A percentile compares a stretch with the other conserved stretches of the same genome.
Conservation (phyloP, 2,888 invertebrate genomes). For the Ephialtes manifestator region DNA sequence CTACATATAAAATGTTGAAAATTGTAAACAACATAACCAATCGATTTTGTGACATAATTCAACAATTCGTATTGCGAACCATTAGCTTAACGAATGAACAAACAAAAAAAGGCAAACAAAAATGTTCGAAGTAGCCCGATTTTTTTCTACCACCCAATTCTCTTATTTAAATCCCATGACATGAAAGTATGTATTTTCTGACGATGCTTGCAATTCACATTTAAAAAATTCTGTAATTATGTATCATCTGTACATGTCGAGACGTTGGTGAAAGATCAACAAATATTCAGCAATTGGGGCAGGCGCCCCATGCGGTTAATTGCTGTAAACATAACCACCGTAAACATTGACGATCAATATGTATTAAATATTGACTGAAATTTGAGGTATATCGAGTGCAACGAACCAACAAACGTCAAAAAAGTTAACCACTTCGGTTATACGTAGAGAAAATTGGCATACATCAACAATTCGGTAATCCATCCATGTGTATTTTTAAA, state of each 20-base stretch:
- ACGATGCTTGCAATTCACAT: not conserved
- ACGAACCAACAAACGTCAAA: not conserved
- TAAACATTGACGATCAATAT: constrained; percentile 18
- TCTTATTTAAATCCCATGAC: not conserved
- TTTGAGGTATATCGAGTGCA: not conserved
- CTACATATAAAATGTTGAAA: no score
- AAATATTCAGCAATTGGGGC: not conserved
- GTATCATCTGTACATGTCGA: no score
- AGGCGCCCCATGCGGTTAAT: not conserved
- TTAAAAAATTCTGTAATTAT: not conserved
- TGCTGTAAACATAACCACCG: constrained; percentile 15
- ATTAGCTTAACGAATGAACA: no score
- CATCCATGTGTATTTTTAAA: constrained; percentile 54
- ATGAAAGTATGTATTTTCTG: not conserved
- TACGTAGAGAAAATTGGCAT: constrained; percentile 7
- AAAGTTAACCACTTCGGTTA: constrained; percentile 1
- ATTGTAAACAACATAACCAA: no score
- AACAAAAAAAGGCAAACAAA: no score
- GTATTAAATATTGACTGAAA: constrained; percentile 13
- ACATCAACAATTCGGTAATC: constrained; percentile 20
- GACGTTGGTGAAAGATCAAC: not conserved
- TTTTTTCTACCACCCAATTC: no score
- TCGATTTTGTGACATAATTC: no score
- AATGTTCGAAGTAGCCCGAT: no score
- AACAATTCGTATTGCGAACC: no score